phyloP scores from a whole-genome alignment of 2,888 invertebrate genomes.

The Diogma glabrata region DNA sequence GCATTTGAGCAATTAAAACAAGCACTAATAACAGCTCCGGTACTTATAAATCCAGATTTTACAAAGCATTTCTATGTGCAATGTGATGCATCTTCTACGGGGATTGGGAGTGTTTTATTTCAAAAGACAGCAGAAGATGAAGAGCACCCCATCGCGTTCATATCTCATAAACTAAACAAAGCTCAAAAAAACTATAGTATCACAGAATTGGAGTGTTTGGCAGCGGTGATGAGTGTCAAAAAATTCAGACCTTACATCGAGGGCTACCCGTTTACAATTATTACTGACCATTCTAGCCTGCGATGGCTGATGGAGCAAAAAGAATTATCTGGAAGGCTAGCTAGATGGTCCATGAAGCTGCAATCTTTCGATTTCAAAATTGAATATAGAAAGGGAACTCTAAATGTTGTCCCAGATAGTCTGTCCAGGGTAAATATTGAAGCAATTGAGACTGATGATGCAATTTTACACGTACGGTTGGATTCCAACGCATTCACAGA shows the following conservation, averaged over 20 bases:
- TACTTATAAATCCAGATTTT: background rate
- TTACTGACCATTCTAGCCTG: background rate
- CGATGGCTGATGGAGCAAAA: conserved; percentile 10
- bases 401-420: conserved; percentile 11
- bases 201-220: too few species aligned
- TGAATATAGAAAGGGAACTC: conserved; percentile 6
- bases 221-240: background rate
- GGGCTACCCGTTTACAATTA: too few species aligned
- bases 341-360: too few species aligned
- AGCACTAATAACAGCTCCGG: background rate
- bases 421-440: conserved; percentile 5
- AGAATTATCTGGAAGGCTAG: conserved; percentile 7
- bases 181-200: background rate
- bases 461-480: background rate
- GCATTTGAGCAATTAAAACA: background rate
- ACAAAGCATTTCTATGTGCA: too few species aligned
- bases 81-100: background rate
- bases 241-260: background rate
- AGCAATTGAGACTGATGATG: background rate
- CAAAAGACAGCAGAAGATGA: background rate
- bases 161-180: background rate
- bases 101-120: too few species aligned
- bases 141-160: too few species aligned
- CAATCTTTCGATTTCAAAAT: too few species aligned
- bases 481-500: background rate